phyloP scores from a whole-genome alignment of 1,140 invertebrate species.

The Drosophila athabasca region DNA sequence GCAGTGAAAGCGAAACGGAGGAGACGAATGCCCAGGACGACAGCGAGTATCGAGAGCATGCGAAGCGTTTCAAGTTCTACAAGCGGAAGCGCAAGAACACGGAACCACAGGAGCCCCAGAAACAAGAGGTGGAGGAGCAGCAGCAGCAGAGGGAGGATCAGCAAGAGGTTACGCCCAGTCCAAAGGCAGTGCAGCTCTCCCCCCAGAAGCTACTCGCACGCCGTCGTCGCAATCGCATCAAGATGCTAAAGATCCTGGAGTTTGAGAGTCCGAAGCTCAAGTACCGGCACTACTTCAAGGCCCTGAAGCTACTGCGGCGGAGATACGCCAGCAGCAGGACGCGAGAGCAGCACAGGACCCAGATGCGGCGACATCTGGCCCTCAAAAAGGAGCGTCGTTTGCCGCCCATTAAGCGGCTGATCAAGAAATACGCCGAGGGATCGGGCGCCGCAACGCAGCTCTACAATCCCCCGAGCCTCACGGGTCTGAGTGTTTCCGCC shows the following conservation, averaged over 20 bases:
- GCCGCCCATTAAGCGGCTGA: constrained; percentile 66
- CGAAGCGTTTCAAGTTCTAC: constrained; percentile 70
- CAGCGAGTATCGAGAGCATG: constrained; percentile 35
- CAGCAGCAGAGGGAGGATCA: background rate
- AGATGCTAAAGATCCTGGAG: constrained; percentile 65
- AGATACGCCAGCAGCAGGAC: constrained; percentile 21
- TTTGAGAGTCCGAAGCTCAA: constrained; percentile 71
- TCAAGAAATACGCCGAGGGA: constrained; percentile 39
- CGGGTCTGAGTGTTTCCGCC: constrained; percentile 43
- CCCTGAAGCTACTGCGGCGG: constrained; percentile 44
- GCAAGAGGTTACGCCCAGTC: background rate
- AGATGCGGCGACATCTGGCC: constrained; percentile 41
- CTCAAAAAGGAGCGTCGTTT: constrained; percentile 52
- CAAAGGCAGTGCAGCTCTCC: background rate
- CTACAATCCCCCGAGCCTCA: constrained; percentile 48
- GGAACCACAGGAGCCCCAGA: constrained; percentile 20
- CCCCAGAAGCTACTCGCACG: constrained; percentile 44
- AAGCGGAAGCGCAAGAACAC: constrained; percentile 66
- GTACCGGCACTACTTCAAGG: constrained; percentile 63
- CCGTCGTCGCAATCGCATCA: constrained; percentile 64
- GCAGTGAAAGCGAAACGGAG: constrained; percentile 50
- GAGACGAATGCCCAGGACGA: constrained; percentile 7
- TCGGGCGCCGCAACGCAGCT: background rate
- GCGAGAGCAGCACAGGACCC: constrained; percentile 29
- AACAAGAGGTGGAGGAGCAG: too few species aligned